Evolutionary conservation across 1,140 invertebrate genomes (phyloP).

Genomic region (Zeugodacus cucurbitae): DNA sequence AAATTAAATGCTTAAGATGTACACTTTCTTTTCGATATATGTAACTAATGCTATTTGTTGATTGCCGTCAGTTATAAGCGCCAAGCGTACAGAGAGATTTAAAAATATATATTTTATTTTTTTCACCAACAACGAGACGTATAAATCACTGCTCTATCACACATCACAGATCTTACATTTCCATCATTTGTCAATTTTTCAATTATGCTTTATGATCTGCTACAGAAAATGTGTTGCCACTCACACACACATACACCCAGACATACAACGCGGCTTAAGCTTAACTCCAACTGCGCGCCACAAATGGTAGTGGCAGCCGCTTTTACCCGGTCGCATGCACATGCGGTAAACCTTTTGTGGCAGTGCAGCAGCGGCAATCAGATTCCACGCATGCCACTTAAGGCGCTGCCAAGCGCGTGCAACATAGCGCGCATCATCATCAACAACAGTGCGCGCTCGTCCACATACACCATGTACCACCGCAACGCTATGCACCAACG

Average conservation of each 20-base stretch:
- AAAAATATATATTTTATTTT: not conserved
- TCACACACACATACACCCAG: not conserved
- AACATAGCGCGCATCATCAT: slow-evolving; percentile 3
- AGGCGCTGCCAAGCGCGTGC: not conserved
- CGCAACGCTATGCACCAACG: not conserved
- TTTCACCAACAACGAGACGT: not conserved
- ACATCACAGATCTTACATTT: slow-evolving; percentile 5
- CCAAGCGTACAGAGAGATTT: not conserved
- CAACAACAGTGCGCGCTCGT: not conserved
- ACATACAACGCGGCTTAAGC: not conserved
- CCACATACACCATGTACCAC: not conserved
- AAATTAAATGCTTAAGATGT: not conserved
- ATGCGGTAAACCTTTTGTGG: not conserved
- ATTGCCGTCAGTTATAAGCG: not conserved
- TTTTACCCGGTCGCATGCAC: not conserved
- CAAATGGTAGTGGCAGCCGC: not conserved
- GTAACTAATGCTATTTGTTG: not conserved
- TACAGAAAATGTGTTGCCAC: not conserved
- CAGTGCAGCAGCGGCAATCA: not conserved
- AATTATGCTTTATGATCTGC: slow-evolving; percentile 32
- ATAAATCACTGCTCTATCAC: slow-evolving; percentile 13
- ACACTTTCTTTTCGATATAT: slow-evolving; percentile 3
- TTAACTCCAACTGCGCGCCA: not conserved
- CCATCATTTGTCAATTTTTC: slow-evolving; percentile 29
- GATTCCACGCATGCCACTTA: slow-evolving; percentile 8